Evolutionary conservation across 2,888 invertebrate genomes (phyloP), one percentile per base, ranked within the genome.

Genomic region (Perizoma flavofasciatum): DNA sequence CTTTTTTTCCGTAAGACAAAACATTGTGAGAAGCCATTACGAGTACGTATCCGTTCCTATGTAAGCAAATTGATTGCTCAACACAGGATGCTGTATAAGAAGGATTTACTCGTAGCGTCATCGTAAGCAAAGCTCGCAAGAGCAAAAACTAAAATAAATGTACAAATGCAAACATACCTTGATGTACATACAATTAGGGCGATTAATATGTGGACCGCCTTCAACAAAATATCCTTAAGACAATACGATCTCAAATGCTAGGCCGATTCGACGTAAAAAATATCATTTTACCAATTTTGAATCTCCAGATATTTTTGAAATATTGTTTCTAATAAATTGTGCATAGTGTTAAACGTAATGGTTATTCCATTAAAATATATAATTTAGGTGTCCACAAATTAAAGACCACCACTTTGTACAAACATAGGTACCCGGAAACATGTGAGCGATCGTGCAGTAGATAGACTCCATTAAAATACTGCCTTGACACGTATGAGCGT

Each of bases 401-500:
- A 22, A 22, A 22, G 37, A 6, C 37, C 7, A 4, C 6, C 3
- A 5, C 7, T 6, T 37, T 70, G 67, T 74, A 34, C n/a, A 46
- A 34, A 43, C 8, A n/a, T 47, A 10, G 5, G 8, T 8, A 88
- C 85, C 79, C 88, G 88, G 88, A 89, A 88, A 73, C 73, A 65
- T 59, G 75, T 76, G 62, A 3, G 60, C 67, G 67, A 57, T 67
- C 62, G 68, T 68, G 60, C 61, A 56, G 51, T 50, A 48, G 63
- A 59, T 59, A 60, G 51, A 41, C 52, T 59, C 49, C 58, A 55
- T 69, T 66, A 63, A 58, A 72, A 70, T 67, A 49, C 66, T 69
- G 70, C 90, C 90, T 90, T 89, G 88, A 86, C 87, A 88, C 70
- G 77, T 74, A 78, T 81, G 70, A 52, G 45, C 33, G 49, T 41